Base-by-base conservation (phyloP, 2,888 invertebrate species). In the Yponomeuta sedellus region DNA sequence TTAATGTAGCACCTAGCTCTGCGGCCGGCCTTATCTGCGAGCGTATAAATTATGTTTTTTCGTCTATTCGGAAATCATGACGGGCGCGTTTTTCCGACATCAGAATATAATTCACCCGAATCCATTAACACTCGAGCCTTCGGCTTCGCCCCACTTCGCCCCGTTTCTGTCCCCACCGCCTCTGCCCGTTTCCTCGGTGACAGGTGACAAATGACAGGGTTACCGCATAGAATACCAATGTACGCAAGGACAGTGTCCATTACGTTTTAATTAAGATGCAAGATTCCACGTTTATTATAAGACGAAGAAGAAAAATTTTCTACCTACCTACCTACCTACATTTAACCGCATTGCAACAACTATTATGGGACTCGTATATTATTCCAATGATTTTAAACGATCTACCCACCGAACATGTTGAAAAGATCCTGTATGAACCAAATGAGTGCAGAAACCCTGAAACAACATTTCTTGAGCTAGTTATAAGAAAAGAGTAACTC, bases 41-140 rank as follows among this genome's bases (percentile, higher is more conserved):
- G 44, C 16, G 44, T 2, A 12, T 52, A 52, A 52, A 52, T 52
- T 52, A 52, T 52, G 44, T 52, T 52, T 52, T 52, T 52, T 52
- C 44, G 44, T 16, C 44, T 52, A 52, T 52, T 12, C 44, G 28
- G 28, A 61, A 61, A 61, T 34, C 16, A n/a, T 61, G n/a, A 61
- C 61, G n/a, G 28, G n/a, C 16, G 12, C 44, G 44, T 52, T 52
- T 52, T 52, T 52, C 44, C 61, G n/a, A 34, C 28, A 16, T 61
- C 28, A 61, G 61, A 34, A 28, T 61, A 28, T 61, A 61, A 61
- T 61, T 28, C 61, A 28, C 61, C 61, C 25, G 25, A 61, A 61
- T 61, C 61, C 61, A 61, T 61, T 61, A 61, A n/a, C 61, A 61
- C 61, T 61, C 34, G 44, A 52, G 44, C 12, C 16, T 52, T 52